phyloP scores from a whole-genome alignment of 2,797 vertebrate species.

The Botia kubotai region DNA sequence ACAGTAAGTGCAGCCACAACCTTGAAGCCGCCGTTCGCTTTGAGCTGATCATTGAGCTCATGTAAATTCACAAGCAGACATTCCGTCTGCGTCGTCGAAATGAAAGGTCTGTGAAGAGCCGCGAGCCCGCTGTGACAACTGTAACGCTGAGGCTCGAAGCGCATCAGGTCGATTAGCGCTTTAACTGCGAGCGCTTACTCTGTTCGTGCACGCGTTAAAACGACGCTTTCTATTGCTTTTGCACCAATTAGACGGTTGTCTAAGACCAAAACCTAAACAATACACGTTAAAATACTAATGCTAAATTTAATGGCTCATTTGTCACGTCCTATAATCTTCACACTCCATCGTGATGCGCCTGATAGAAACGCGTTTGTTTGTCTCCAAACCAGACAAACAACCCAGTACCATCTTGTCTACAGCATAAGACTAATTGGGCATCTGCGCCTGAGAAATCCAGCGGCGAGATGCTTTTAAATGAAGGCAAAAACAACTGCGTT shows the following conservation, averaged over 20 bases:
- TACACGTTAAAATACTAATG: neutral
- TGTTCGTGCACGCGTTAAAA: too few species aligned
- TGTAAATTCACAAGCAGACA: neutral
- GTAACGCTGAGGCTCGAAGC: neutral
- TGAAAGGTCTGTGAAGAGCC: neutral
- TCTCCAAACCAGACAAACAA: neutral
- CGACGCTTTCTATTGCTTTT: too few species aligned
- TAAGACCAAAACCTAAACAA: too few species aligned
- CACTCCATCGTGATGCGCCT: neutral
- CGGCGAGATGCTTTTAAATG: neutral
- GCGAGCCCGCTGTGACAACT: neutral
- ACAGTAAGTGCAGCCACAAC: neutral
- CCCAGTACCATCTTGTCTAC: neutral
- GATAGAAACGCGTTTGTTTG: neutral
- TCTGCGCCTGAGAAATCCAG: neutral
- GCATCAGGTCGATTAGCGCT: neutral
- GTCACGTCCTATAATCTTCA: too few species aligned
- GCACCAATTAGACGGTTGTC: too few species aligned
- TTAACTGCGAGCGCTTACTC: neutral
- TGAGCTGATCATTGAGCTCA: neutral
- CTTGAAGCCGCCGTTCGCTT: slow-evolving; percentile 9
- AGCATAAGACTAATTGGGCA: neutral
- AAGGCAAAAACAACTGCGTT: neutral
- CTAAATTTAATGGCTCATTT: neutral
- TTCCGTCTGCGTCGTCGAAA: neutral